Evolutionary conservation across 2,113 vertebrate genomes (phyloP).

Genomic region (Ciconia stormi): DNA sequence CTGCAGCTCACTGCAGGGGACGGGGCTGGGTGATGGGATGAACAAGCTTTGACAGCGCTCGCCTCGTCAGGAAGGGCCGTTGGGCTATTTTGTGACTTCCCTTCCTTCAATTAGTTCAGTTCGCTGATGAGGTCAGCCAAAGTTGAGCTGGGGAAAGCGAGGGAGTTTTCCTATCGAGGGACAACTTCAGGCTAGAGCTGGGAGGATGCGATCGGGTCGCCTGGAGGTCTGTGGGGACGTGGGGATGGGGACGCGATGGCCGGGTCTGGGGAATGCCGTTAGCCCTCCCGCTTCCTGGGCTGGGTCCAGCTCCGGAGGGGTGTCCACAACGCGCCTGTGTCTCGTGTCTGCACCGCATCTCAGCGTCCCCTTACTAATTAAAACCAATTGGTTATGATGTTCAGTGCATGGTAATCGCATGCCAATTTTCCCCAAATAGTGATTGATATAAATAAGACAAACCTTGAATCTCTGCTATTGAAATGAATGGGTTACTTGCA

Average conservation of each 20-base stretch:
- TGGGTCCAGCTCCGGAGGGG: background rate
- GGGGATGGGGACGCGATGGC: rapidly evolving
- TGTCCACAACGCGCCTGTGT: rapidly evolving
- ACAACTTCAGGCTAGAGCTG: background rate
- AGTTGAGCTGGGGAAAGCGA: background rate
- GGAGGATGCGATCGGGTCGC: rapidly evolving
- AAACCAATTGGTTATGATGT: background rate
- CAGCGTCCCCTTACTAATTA: background rate
- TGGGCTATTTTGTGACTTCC: rapidly evolving
- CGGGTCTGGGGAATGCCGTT: background rate
- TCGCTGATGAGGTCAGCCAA: background rate
- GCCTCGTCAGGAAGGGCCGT: rapidly evolving
- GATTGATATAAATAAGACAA: background rate
- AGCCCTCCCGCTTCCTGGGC: background rate
- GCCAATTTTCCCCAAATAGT: background rate
- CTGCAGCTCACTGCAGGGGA: background rate
- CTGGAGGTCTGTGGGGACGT: rapidly evolving
- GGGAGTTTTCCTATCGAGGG: background rate
- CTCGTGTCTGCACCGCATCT: background rate
- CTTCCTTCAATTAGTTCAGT: background rate
- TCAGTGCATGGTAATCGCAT: background rate
- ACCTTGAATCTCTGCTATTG: background rate
- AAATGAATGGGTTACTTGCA: background rate
- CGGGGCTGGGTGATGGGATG: background rate
- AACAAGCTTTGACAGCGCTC: background rate